Base-by-base conservation (phyloP, 2,888 invertebrate genomes). In the Aspidiotus destructor region DNA sequence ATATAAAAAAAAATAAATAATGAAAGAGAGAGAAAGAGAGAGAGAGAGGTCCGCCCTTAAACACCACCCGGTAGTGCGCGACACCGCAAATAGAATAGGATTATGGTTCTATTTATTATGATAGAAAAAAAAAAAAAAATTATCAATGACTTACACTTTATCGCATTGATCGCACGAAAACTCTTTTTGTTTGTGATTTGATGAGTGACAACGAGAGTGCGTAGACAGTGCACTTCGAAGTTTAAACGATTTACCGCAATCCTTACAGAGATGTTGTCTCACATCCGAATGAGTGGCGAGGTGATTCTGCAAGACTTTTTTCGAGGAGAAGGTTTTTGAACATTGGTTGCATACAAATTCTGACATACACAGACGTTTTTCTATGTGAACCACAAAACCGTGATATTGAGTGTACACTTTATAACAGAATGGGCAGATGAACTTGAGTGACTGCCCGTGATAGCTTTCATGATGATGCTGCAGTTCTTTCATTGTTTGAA, bases 361-460 rank as follows among this genome's bases (percentile, higher is more conserved):
- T 8, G 17, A 15, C 5, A 48, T 44, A 15, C 42, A 62, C 41
- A 63, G 42, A n/a, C 87, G 87, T 60, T 82, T 80, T 71, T 81
- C 78, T 0, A 85, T 83, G 76, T 87, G 87, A 67, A 82, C 81
- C 8, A 86, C 75, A 75, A 87, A 87, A 7, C 81, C 80, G 70
- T 80, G 79, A 76, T 85, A 86, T 73, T 83, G 83, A 57, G 82
- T 81, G 72, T 81, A 82, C 13, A 83, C 80, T 73, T 83, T 83
- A 58, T 84, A 83, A 74, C 87, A 87, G 73, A 86, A 84, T 17
- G 83, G 81, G 74, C 87, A 87, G 74, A 82, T 80, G 73, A 84
- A 86, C 8, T 84, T 83, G 0, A 82, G 79, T 71, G 83, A 81
- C 73, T 84, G 84, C 58, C 83, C 82, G 73, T 87, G 87, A 0